Base-by-base conservation (phyloP, 2,888 invertebrate species). In the Dryadula phaetusa region DNA sequence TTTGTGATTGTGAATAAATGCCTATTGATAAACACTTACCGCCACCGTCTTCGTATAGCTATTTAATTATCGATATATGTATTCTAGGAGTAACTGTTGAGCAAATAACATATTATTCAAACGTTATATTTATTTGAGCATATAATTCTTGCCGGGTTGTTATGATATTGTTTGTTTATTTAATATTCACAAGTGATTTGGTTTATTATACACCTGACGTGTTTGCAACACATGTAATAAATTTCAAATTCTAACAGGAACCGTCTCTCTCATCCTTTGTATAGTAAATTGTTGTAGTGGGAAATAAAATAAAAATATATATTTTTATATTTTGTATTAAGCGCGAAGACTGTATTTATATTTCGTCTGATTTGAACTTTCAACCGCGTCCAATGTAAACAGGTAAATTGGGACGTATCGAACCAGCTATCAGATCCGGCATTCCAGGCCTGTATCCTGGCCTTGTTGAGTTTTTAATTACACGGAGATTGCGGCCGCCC, bases 401-500 rank as follows among this genome's bases (percentile, higher is more conserved):
- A 34, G 32, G 20, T 47, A 58, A 47, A 40, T 28, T 22, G 16
- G 25, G 28, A 25, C 37, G 56, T 56, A 49, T 42, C 64, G 14
- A 40, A 56, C 42, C 32, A 28, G 7, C 37, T 40, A 47, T 44
- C 34, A 64, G 40, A 46, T 62, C 64, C 63, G 64, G 34, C 52
- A 60, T 60, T 47, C 64, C 56, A 60, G 42, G 49, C 68, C 66
- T 68, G 67, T 75, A 72, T 72, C 76, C 71, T 66, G 62, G 72
- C 79, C 75, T 67, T 70, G 78, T 76, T 76, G 73, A 81, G 81
- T 81, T 85, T 86, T 87, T 87, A 87, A 87, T 87, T 85, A 86
- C 78, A 74, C 62, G 74, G 77, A 82, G 81, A 83, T 84, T 84
- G 82, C 81, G 75, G 72, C 72, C 67, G 74, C 69, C 72, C 66